Evolutionary conservation across 2,888 invertebrate genomes (phyloP), one percentile per base, ranked within the genome.

Genomic region (Drosophila colorata): DNA sequence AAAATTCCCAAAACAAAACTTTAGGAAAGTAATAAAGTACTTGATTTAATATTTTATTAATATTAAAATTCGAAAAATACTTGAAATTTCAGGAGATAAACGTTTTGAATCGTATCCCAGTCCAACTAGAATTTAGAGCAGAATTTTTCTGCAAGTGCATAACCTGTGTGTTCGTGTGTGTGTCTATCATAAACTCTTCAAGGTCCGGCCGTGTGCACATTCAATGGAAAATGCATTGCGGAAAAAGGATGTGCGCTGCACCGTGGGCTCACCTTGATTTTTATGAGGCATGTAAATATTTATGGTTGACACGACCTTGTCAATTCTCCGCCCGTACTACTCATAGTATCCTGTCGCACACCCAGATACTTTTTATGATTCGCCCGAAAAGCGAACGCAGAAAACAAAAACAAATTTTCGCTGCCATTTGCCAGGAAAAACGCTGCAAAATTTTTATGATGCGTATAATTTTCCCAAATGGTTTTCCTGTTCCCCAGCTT

Each of bases 261-360:
- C 40, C 52, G 43, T 40, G 53, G 40, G 55, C 71, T 86, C 82
- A 88, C 86, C 86, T 86, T 88, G 74, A 80, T 78, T 77, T 86
- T 86, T 86, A 86, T 75, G 87, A 18, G 87, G 16, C 84, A 84
- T 88, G 88, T 86, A 80, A 85, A 83, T 87, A 87, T 88, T 88
- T 88, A 86, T 88, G 80, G 78, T 77, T 86, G 76, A 69, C 87
- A 75, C 72, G 86, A 79, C 86, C 86, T 86, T 88, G 86, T 70
- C 80, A 71, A 57, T 56, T 71, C 35, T 57, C 28, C 38, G 38
- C 48, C 37, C 28, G 33, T 40, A 47, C 38, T 51, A 18, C 9
- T 31, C 20, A 49, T 44, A 40, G 23, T 47, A 68, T 76, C 69
- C 69, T 61, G 67, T 55, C 51, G 14, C 61, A 33, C 53, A 46